Evolutionary conservation across 1,140 invertebrate species (phyloP).

Genomic region (Ceratosolen fusciceps): DNA sequence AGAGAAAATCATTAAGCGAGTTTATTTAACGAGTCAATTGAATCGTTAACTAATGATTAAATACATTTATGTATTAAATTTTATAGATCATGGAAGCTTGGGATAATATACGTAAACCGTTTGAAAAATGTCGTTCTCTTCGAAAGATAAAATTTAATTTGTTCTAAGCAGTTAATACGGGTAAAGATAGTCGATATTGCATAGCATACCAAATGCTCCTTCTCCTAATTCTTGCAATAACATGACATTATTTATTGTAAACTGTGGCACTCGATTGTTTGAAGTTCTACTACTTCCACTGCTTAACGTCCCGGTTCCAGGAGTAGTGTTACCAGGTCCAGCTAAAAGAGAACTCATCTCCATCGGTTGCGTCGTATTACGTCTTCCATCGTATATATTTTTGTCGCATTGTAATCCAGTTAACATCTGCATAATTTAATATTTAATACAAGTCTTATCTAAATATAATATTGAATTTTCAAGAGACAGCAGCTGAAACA

Average conservation of each 20-base stretch:
- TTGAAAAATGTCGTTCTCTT: too few relatives aligned
- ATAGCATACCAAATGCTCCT: constrained; percentile 88
- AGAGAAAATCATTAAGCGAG: too few relatives aligned
- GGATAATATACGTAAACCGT: too few relatives aligned
- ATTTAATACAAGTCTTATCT: not conserved
- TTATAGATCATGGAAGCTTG: too few relatives aligned
- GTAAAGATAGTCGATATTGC: too few relatives aligned
- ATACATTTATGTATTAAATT: too few relatives aligned
- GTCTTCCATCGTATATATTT: constrained; percentile 79
- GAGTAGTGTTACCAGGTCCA: constrained; percentile 70
- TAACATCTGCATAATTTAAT: constrained; percentile 59
- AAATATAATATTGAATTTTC: too few relatives aligned
- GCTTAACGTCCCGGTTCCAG: constrained; percentile 68
- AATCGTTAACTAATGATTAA: too few relatives aligned
- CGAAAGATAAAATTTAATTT: too few relatives aligned
- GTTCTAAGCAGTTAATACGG: too few relatives aligned
- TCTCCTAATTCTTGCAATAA: constrained; percentile 96
- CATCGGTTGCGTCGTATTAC: constrained; percentile 77
- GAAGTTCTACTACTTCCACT: constrained; percentile 73
- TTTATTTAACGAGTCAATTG: too few relatives aligned
- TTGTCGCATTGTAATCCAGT: constrained; percentile 75
- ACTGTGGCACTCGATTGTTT: constrained; percentile 79
- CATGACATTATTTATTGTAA: constrained; percentile 83
- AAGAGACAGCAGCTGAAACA: too few relatives aligned
- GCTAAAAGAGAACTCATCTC: constrained; percentile 84